phyloP scores from a whole-genome alignment of 1,140 invertebrate species.

The Tetramorium simillimum region DNA sequence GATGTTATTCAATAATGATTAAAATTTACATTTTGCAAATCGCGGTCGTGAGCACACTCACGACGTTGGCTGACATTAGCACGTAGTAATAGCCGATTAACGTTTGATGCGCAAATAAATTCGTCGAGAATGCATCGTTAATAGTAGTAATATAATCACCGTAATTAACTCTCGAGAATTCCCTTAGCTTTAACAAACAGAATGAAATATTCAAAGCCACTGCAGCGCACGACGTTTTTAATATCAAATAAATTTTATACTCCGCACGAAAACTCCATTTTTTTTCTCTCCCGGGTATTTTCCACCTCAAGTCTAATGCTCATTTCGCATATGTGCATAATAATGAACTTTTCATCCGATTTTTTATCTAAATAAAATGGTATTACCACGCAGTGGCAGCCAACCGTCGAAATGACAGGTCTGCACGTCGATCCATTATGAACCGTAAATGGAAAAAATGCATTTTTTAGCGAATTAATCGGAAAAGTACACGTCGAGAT shows the following conservation, averaged over 20 bases:
- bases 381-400: slow-evolving; percentile 7
- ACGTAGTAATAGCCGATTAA: slow-evolving; percentile 43
- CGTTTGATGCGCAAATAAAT: slow-evolving; percentile 31
- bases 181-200: slow-evolving; percentile 31
- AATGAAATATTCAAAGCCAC: slow-evolving; percentile 46
- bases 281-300: slow-evolving; percentile 10
- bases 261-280: not conserved
- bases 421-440: slow-evolving; percentile 39
- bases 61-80: slow-evolving; percentile 42
- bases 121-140: slow-evolving; percentile 15
- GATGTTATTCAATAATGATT: slow-evolving; percentile 50
- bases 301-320: slow-evolving; percentile 22
- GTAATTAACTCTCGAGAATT: slow-evolving; percentile 42
- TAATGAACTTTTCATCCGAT: slow-evolving; percentile 18
- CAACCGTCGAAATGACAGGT: slow-evolving; percentile 1
- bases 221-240: not conserved
- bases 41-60: not conserved
- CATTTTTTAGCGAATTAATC: slow-evolving; percentile 58
- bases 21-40: slow-evolving; percentile 54
- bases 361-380: slow-evolving; percentile 48
- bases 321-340: not conserved
- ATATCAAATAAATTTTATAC: slow-evolving; percentile 28
- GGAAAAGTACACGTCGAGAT: slow-evolving; percentile 52
- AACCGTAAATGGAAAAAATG: slow-evolving; percentile 28
- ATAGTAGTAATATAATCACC: slow-evolving; percentile 28